Percentiles rank a stretch among this genome's conserved stretches.
These are phyloP conservation scores for Paramuricea clavata DNA, from an alignment of 92 coral and sea anemone species.

Conservation along the genomic window DNA sequence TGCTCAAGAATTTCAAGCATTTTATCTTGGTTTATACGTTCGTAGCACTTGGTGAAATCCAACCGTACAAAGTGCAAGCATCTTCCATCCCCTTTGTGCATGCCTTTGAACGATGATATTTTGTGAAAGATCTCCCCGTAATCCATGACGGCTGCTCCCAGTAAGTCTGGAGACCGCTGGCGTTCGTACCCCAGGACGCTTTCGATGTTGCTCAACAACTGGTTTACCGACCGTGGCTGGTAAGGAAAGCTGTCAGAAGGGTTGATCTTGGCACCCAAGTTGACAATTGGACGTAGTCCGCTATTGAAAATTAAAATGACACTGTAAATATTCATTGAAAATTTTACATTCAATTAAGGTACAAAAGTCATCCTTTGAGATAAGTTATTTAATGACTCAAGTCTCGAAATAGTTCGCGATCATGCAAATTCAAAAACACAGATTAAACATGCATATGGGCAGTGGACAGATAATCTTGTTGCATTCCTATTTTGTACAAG, in stretches of 20 bases:
- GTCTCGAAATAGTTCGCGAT: too few relatives aligned
- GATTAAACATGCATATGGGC: too few relatives aligned
- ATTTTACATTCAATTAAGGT: too few relatives aligned
- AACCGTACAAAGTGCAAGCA: constrained; percentile 79
- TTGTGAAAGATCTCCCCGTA: constrained; percentile 74
- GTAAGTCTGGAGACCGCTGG: background rate
- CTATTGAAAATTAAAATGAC: background rate
- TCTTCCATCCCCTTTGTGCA: constrained; percentile 43
- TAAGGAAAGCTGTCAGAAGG: background rate
- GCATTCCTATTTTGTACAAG: too few relatives aligned
- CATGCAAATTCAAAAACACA: too few relatives aligned
- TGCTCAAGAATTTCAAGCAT: too few relatives aligned
- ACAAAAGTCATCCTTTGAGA: too few relatives aligned
- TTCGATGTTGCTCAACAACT: background rate
- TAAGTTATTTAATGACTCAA: too few relatives aligned
- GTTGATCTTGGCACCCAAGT: background rate
- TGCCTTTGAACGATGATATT: constrained; percentile 58
- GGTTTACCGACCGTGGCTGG: background rate
- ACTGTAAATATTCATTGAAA: too few relatives aligned
- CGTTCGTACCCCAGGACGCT: background rate
- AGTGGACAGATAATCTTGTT: too few relatives aligned
- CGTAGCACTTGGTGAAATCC: constrained; percentile 82
- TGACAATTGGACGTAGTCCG: background rate
- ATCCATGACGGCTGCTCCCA: constrained; percentile 74
- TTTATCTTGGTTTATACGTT: constrained; percentile 80